Conservation (phyloP, 2,888 invertebrate species). For the Drosophila multiciliata region DNA sequence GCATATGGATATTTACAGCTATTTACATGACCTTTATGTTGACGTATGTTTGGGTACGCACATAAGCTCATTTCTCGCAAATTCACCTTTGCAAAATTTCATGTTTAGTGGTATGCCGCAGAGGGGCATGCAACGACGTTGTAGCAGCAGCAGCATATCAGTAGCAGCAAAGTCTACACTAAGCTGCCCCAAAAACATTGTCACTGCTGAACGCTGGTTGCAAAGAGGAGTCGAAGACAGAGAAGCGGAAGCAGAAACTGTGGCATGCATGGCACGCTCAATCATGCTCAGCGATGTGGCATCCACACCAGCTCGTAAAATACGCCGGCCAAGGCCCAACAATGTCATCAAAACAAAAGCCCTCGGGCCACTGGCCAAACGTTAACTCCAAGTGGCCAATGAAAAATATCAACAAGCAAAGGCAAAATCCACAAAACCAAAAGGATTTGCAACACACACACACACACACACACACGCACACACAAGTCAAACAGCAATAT, state of each 20-base stretch:
- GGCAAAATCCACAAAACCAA: conserved; percentile 54
- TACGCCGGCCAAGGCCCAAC: conserved; percentile 11
- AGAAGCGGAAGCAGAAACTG: conserved; percentile 4
- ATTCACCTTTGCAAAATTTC: conserved; percentile 71
- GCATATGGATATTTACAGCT: background rate
- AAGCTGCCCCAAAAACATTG: conserved; percentile 52
- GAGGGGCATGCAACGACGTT: conserved; percentile 7
- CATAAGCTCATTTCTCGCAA: conserved; percentile 67
- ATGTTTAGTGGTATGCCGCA: conserved; percentile 54
- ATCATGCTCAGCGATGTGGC: conserved; percentile 58
- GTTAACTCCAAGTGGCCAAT: conserved; percentile 53
- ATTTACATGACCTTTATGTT: conserved; percentile 26
- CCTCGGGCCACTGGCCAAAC: conserved; percentile 29
- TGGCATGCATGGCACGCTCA: conserved; percentile 53
- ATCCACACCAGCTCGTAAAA: conserved; percentile 33
- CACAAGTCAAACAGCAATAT: conserved; percentile 29
- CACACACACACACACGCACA: conserved; percentile 22
- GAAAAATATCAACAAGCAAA: conserved; percentile 62
- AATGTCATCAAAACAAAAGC: conserved; percentile 45
- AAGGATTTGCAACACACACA: conserved; percentile 55
- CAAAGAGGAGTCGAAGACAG: conserved; percentile 5
- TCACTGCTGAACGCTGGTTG: conserved; percentile 54
- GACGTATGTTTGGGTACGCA: conserved; percentile 50
- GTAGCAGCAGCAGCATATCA: conserved; percentile 2
- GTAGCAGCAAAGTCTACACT: conserved; percentile 5